Evolutionary conservation across 1,140 invertebrate genomes (phyloP).

Genomic region (Cheumatopsyche charites): DNA sequence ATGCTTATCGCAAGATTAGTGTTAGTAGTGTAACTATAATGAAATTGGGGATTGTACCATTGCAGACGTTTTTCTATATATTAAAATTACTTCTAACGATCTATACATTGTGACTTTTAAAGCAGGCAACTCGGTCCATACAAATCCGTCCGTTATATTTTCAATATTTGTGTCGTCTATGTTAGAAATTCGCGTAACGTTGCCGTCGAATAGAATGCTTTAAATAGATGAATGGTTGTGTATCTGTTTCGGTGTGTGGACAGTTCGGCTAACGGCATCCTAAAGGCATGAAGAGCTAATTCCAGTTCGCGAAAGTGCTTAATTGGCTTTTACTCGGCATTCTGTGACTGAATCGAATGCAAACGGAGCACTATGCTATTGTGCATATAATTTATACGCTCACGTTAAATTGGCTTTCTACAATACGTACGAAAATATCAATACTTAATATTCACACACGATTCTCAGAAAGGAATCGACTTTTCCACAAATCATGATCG

Average conservation of each 20-base stretch:
- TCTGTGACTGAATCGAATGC: slow-evolving; percentile 23
- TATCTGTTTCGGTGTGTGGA: slow-evolving; percentile 3
- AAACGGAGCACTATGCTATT: neutral
- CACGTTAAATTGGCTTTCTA: neutral
- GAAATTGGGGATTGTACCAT: too few relatives aligned
- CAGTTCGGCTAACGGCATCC: neutral
- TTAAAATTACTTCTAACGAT: too few relatives aligned
- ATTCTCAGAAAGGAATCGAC: neutral
- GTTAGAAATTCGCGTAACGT: too few relatives aligned
- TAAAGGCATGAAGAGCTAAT: slow-evolving; percentile 21
- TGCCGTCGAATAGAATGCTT: too few relatives aligned
- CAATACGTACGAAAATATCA: neutral
- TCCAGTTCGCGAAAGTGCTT: slow-evolving; percentile 40
- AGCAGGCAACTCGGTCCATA: too few relatives aligned
- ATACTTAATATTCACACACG: neutral
- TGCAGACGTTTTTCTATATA: too few relatives aligned
- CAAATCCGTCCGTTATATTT: too few relatives aligned
- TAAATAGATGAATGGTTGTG: slow-evolving; percentile 11
- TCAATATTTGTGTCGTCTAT: too few relatives aligned
- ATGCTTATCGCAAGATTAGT: too few relatives aligned
- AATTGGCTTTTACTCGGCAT: slow-evolving; percentile 48
- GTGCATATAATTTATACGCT: neutral
- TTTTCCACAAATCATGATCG: neutral
- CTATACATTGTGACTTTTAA: too few relatives aligned
- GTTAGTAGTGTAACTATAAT: too few relatives aligned